These are phyloP conservation scores for Calliopsis andreniformis DNA, from an alignment of 1,140 invertebrate species.

Conservation along the genomic window DNA sequence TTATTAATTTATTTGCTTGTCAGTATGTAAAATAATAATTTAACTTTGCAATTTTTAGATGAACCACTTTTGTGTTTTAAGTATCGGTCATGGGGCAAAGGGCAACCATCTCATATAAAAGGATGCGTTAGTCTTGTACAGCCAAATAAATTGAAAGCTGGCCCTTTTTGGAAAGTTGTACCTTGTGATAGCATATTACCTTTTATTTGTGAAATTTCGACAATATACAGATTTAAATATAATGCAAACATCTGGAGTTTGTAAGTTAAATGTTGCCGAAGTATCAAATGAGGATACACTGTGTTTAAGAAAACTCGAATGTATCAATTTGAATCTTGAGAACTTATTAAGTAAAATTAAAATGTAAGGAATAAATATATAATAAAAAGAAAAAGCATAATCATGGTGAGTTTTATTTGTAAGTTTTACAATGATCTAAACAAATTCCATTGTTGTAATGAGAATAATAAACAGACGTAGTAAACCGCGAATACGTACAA, in stretches of 20 bases:
- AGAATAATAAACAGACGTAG: constrained; percentile 13
- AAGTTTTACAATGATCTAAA: no score
- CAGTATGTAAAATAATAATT: constrained; percentile 3
- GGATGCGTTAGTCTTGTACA: constrained; percentile 83
- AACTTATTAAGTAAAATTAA: not conserved
- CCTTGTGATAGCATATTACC: constrained; percentile 80
- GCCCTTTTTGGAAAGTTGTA: constrained; percentile 82
- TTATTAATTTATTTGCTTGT: no score
- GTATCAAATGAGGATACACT: not conserved
- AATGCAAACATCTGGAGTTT: not conserved
- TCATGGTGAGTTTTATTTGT: not conserved
- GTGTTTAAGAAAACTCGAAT: not conserved
- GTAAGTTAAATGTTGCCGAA: not conserved
- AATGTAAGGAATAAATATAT: not conserved
- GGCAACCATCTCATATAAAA: constrained; percentile 82
- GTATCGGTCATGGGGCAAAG: constrained; percentile 85
- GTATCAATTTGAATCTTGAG: not conserved
- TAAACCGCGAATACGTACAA: constrained; percentile 34
- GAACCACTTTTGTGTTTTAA: constrained; percentile 82
- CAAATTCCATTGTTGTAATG: not conserved
- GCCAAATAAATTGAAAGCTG: constrained; percentile 6
- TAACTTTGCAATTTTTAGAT: constrained; percentile 68
- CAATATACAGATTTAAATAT: constrained; percentile 53
- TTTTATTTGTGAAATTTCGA: constrained; percentile 84
- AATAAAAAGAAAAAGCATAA: not conserved